Base-by-base conservation (phyloP, 2,113 vertebrate species). In the Pyrgilauda ruficollis region DNA sequence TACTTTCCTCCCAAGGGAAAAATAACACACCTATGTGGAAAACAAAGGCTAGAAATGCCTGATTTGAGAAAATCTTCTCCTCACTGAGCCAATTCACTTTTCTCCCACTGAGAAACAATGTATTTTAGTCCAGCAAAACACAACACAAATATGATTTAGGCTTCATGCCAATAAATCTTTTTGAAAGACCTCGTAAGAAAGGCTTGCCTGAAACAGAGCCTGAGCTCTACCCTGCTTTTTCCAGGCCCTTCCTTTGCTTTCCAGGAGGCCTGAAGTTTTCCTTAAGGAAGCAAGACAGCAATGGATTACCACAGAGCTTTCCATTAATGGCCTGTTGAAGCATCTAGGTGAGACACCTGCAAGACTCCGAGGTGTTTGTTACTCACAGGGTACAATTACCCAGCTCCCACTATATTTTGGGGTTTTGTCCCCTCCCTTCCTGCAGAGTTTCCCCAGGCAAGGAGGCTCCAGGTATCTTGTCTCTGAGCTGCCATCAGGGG, bases 161-260 rank as follows among this genome's bases (percentile, higher is more conserved):
- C 15, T 58, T 55, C 10, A 5, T 23, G 18, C 46, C 47, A 86
- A 69, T 30, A 24, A 88, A 35, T 16, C 13, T 61, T 69, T 80
- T 30, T 41, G 33, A 89, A 92, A 87, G 27, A n/a, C 17, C 31
- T 64, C 6, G 15, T 67, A 70, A 87, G 26, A 94, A 92, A 87
- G 13, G 7, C 46, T 59, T 33, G n/a, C 23, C 74, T 89, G 56
- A 93, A 89, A 53, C 39, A 67, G 17, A 88, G 59, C 24, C 33
- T 47, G 39, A 41, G 55, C 35, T 95, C 78, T 33, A 82, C 13
- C 13, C 19, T 63, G 44, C 35, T 83, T 72, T 46, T 61, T 74
- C n/a, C 22, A 66, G 6, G 15, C 14, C 13, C 33, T 83, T 73
- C 16, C 68, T 87, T 70, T 59, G 33, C 43, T 91, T 90, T 74